Conservation (phyloP, 2,888 invertebrate genomes). For the Clusia tigrina region DNA sequence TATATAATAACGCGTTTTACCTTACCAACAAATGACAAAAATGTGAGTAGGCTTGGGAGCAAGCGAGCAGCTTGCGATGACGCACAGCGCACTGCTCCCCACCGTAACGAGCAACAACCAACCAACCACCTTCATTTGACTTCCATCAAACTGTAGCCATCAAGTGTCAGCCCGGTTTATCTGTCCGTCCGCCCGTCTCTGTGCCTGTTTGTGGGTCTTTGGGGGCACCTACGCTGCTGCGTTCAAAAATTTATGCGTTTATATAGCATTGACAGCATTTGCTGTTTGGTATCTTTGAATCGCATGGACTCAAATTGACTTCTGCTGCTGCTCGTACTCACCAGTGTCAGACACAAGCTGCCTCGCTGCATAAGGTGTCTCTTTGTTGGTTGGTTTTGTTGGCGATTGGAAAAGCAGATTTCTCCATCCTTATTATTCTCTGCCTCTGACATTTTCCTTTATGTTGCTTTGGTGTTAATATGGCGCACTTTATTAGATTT, state of each 20-base stretch:
- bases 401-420: neutral
- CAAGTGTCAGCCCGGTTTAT: neutral
- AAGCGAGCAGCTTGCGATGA: neutral
- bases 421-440: neutral
- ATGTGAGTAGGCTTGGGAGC: neutral
- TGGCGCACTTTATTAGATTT: neutral
- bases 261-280: constrained; percentile 3
- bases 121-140: neutral
- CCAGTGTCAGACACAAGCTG: neutral
- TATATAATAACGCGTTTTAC: constrained; percentile 20
- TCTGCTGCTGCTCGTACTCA: neutral
- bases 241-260: neutral
- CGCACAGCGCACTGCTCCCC: too few species aligned
- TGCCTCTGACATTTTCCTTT: neutral
- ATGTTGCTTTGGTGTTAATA: neutral
- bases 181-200: neutral
- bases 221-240: too few species aligned
- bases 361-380: neutral
- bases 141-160: neutral
- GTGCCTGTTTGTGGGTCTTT: too few species aligned
- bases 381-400: neutral
- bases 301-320: neutral
- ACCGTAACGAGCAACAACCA: neutral
- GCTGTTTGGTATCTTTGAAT: neutral
- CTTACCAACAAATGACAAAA: constrained; percentile 8